Conservation (phyloP, 2,113 vertebrate genomes). For the Cochlearius cochlearius region DNA sequence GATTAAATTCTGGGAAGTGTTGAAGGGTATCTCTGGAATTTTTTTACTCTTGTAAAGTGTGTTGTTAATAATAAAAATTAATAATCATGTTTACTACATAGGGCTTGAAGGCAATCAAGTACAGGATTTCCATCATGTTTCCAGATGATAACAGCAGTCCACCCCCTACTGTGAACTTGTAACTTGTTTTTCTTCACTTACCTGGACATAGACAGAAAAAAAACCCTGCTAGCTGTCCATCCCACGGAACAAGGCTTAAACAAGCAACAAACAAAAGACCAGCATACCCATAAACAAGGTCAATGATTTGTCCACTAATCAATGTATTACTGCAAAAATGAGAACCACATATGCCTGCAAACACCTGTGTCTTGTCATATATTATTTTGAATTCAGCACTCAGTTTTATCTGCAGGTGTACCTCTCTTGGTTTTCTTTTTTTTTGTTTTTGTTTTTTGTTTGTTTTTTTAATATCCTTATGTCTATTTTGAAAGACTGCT, state of each 20-base stretch:
- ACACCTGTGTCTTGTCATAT: not conserved
- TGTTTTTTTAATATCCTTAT: not conserved
- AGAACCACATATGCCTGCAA: not conserved
- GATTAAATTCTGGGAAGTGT: slow-evolving; percentile 11
- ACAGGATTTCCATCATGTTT: not conserved
- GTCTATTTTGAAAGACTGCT: not conserved
- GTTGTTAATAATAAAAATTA: not conserved
- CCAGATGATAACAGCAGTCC: not conserved
- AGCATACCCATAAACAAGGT: not conserved
- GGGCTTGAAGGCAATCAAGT: not conserved
- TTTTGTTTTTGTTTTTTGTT: not conserved
- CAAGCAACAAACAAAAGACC: not conserved
- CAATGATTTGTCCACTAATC: not conserved
- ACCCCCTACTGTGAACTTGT: not conserved
- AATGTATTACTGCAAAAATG: not conserved
- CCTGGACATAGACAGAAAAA: not conserved
- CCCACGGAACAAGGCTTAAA: not conserved
- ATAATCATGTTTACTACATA: not conserved
- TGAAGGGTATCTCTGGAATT: not conserved
- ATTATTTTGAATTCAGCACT: not conserved
- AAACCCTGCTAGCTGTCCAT: not conserved
- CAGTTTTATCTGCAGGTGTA: not conserved
- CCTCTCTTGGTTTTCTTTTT: not conserved
- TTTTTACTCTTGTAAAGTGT: not conserved
- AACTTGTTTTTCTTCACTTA: not conserved